Base-by-base conservation (phyloP, 2,888 invertebrate genomes). In the Polyommatus iphigenia region DNA sequence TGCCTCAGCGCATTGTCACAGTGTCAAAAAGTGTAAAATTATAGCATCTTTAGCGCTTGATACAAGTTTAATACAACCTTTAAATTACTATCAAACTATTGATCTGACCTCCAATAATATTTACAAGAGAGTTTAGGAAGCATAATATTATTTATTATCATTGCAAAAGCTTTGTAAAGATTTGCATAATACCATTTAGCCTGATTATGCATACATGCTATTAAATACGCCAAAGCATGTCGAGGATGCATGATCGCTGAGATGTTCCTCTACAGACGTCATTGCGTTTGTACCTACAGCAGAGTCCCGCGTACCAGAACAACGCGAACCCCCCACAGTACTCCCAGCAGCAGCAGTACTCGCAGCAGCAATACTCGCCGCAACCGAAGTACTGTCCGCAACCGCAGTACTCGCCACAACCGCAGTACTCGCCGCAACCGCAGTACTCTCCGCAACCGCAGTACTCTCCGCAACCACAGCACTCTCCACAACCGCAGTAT, bases 221-320 rank as follows among this genome's bases (percentile, higher is more conserved):
- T 13, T 29, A 50, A 29, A 50, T 54, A 75, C 75, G 75, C 50
- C 24, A 73, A 13, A 73, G 73, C 73, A 73, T 46, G 73, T 29
- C 24, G 15, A 15, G 13, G 29, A 50, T 54, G 75, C 75, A 75
- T 78, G 24, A 7, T 71, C 76, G 73, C 62, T 75, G 71, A 41
- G 71, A 57, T 46, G 76, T 77, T 71, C 77, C 78, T 80, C 82
- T 80, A 81, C 79, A 80, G 80, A 77, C 75, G 75, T 75, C 79
- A 81, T 83, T 81, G 80, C 79, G 78, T 83, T 83, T 82, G 81
- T 84, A 82, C 83, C 85, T 81, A 84, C 86, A 93, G 91, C 94
- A 91, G 87, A 82, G 82, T 76, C 80, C 82, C 79, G 83, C 32
- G 75, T 50, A 80, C 78, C 81, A 79, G 90, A 89, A 92, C 90